Base-by-base conservation (phyloP, 1,140 invertebrate species). In the Glossosoma conforme region DNA sequence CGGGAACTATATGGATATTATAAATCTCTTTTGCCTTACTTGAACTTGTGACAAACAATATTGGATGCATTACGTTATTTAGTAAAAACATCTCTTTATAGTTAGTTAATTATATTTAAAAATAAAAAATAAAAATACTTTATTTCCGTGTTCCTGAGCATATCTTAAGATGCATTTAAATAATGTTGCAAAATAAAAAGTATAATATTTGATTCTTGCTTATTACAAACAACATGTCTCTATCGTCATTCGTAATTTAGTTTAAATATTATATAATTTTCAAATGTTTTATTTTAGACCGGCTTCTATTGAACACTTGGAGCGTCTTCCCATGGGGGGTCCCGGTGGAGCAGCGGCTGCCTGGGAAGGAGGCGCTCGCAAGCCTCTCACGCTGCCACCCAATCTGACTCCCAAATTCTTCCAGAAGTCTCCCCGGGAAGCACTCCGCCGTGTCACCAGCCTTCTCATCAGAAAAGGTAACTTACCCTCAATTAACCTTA, bases 361-460 rank as follows among this genome's bases (percentile, higher is more conserved):
- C 13, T 73, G 82, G 65, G 79, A 83, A 28, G n/a, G n/a, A n/a
- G 63, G 62, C 11, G 68, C 78, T 38, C 69, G 80, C 18, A 91
- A 91, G 63, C 87, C 87, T 1, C 69, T 88, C 22, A 91, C 88
- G 13, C 71, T 91, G 52, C 88, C 88, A 18, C 88, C 88, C 36
- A 89, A 89, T 74, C 74, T 91, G 59, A 89, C 87, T 48, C 80
- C 80, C 59, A 89, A 89, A 69, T 90, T 89, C 75, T 86, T 89
- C 75, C 85, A 88, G 63, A 86, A 87, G 73, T 89, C 85, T 54
- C 87, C 88, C 22, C 78, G 86, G 61, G 88, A 89, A 69, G 87
- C 88, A 33, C 75, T 91, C 49, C 77, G 88, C 63, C 81, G 88
- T 68, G 88, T 91, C 60, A 90, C 87, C 64, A 89, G 87, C 77